Evolutionary conservation across 2,797 vertebrate genomes (phyloP), one percentile per base, ranked within the genome.

Genomic region (Diceros bicornis): DNA sequence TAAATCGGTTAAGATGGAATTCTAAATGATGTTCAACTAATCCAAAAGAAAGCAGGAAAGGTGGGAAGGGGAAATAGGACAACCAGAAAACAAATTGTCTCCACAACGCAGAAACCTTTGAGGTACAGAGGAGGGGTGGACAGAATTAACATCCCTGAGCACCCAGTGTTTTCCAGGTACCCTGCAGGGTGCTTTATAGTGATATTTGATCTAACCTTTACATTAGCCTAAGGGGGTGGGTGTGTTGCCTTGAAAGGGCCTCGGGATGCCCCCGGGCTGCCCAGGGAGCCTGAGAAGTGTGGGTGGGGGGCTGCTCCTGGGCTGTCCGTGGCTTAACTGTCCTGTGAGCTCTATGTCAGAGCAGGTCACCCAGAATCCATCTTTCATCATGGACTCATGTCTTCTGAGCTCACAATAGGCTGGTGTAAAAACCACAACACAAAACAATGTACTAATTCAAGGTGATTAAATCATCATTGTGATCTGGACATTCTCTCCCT

Each of bases 261-360:
- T 61, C 13, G 4, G 55, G 57, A 6, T 61, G 37, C 20, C 29
- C 13, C 29, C 4, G 17, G 34, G 27, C 50, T 32, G 27, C 27
- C 52, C 18, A 10, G 18, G 68, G 20, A 32, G 37, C 27, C 29
- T 59, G 68, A 47, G 10, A 20, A 17, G 32, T 14, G 14, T 85
- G 9, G 47, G 16, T 5, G 47, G 17, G 23, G 1, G 0, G 23
- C 64, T 55, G n/a, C 3, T 85, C 9, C 9, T 0, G 6, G n/a
- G 47, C 64, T 37, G 32, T 41, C 34, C 20, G 23, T 21, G 52
- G 47, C 29, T 47, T 29, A 25, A 6, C 12, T 11, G 27, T 88
- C n/a, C 37, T 34, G 57, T 75, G 71, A 89, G 29, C 29, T 27
- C 2, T 27, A 8, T 16, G 52, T 27, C 55, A 59, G 13, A 7